Evolutionary conservation across 2,113 vertebrate species (phyloP), one percentile per base, ranked within the genome.

Genomic region (Coptodon rendalli): DNA sequence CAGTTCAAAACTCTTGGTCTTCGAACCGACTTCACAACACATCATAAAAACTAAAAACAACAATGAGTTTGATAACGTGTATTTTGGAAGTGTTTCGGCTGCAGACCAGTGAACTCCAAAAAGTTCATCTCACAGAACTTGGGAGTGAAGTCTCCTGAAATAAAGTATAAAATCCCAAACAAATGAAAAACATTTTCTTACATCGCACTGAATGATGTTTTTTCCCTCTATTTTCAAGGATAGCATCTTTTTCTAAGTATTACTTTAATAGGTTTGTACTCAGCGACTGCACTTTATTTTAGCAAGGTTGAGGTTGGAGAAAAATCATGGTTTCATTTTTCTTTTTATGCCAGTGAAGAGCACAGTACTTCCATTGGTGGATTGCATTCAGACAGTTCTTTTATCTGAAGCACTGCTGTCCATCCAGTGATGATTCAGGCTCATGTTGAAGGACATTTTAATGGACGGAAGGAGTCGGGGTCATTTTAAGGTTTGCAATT

Each of bases 71-170:
- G 11, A 68, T 3, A 11, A 45, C 2, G 4, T 48, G 16, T 76
- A 3, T 31, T 0, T 0, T 27, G 14, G 68, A 73, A 73, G 22
- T 16, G 14, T 73, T 73, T 73, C 1, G 6, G 22, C 68, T 73
- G 0, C 1, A 10, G 22, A 0, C 66, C 38, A 48, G 68, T 29
- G 9, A 76, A 76, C 7, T 43, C 66, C 66, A 9, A 0, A 16
- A 2, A 5, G 68, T 24, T 0, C 0, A 10, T 27, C 68, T 73
- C 40, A 73, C 38, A 45, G 38, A 73, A 45, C 9, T 1, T 29
- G 5, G 2, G 1, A 29, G 22, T 27, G 43, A 45, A 29, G 8
- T 45, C 22, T 29, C 6, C 14, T 73, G 68, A 48, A 17, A 29
- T 73, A 50, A 76, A 78, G 6, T 0, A 50, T 78, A 50, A 78